Base-by-base conservation (phyloP, 2,888 invertebrate species). In the Chironomus riparius region DNA sequence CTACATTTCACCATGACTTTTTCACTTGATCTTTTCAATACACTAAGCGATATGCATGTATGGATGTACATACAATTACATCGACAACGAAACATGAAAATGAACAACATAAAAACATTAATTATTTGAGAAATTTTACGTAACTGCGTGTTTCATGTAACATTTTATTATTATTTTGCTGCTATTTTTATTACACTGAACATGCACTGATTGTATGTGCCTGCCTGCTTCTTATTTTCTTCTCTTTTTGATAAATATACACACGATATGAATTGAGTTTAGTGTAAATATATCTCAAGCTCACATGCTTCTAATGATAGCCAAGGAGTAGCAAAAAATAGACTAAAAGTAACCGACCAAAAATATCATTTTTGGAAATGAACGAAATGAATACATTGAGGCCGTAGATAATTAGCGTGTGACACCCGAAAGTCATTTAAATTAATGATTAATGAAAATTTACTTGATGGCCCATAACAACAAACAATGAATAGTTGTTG, bases 61-160 rank as follows among this genome's bases (percentile, higher is more conserved):
- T 56, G 56, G 7, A 47, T 13, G 47, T 47, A 73, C 38, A 21
- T 47, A 24, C 73, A 65, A 12, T 62, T 62, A 62, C 21, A 62
- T 62, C 62, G 15, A 62, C 65, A 65, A 61, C 6, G 7, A 47
- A 38, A 74, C 65, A 74, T 65, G 74, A 48, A 74, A 74, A 74
- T 56, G 47, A 73, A 47, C 72, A 73, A 65, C 65, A 65, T 65
- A 65, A 62, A 68, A 73, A 73, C 73, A 62, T 73, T 73, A 73
- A 65, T 73, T 65, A 74, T 74, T 74, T 47, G 74, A 74, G 65
- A 68, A 47, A 74, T 47, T 18, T 74, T 74, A 74, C 74, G 68
- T 74, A 74, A 74, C 48, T 48, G 68, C 62, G 62, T 68, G 74
- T 38, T 62, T 65, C 65, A 47, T 65, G 74, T 73, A 62, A 73